Conservation (phyloP, 2,113 vertebrate species). For the Perca fluviatilis region DNA sequence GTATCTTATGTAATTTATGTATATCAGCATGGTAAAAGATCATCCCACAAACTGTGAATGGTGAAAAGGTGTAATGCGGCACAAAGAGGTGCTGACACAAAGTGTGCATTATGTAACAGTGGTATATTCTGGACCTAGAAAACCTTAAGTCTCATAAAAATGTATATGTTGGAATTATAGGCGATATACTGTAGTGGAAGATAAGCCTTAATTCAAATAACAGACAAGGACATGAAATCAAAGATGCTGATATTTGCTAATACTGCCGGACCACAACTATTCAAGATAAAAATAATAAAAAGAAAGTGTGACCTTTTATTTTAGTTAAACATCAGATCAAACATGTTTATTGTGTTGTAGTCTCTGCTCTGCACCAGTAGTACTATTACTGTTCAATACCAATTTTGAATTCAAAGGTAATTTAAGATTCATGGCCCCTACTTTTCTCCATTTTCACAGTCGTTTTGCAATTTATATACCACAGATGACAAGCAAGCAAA, state of each 20-base stretch:
- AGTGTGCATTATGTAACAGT: conserved; percentile 9
- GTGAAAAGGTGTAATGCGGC: neutral
- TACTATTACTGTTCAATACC: neutral
- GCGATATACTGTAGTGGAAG: neutral
- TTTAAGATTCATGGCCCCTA: neutral
- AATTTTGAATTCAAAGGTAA: conserved; percentile 13
- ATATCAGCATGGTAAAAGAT: neutral
- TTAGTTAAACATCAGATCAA: neutral
- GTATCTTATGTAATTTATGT: neutral
- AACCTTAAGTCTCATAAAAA: neutral
- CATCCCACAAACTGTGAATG: neutral
- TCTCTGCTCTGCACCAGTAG: neutral
- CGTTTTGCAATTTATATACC: conserved; percentile 9
- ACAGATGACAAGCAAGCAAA: conserved; percentile 9
- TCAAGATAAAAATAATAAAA: neutral
- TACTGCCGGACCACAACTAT: neutral
- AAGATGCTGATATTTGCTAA: neutral
- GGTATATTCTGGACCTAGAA: neutral
- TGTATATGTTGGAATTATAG: neutral
- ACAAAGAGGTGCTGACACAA: neutral
- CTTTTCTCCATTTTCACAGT: neutral
- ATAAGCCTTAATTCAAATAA: neutral
- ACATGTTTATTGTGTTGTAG: neutral
- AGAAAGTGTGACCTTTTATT: neutral
- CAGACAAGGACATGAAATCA: neutral